Conservation (phyloP, 2,113 vertebrate genomes). For the Spea bombifrons region DNA sequence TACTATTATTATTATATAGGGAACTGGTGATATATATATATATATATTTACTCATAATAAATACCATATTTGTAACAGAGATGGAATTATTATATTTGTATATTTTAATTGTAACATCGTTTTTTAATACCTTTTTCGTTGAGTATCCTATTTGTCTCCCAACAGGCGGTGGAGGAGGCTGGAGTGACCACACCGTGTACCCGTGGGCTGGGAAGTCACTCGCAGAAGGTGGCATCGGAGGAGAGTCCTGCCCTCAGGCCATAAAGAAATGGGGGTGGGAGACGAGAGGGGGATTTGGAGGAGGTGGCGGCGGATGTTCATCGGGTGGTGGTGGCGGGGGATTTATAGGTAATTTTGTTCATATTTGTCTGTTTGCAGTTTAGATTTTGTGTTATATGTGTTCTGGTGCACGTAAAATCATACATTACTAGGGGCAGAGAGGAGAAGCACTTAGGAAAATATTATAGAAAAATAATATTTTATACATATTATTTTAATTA, state of each 20-base stretch:
- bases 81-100: too few relatives aligned
- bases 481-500: too few relatives aligned
- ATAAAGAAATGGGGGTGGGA: slow-evolving; percentile 89
- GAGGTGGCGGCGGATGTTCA: slow-evolving; percentile 91
- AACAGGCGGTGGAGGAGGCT: slow-evolving; percentile 95
- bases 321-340: slow-evolving; percentile 95
- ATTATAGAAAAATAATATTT: too few relatives aligned
- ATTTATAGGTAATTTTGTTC: slow-evolving; percentile 80
- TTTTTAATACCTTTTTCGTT: not conserved
- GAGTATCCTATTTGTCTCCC: slow-evolving; percentile 51
- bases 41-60: too few relatives aligned
- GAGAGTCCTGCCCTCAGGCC: slow-evolving; percentile 87
- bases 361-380: too few relatives aligned
- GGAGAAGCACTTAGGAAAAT: too few relatives aligned
- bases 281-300: slow-evolving; percentile 92
- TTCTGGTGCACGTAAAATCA: too few relatives aligned
- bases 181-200: slow-evolving; percentile 83
- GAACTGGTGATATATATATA: too few relatives aligned
- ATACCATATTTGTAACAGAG: too few relatives aligned
- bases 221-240: slow-evolving; percentile 87
- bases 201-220: slow-evolving; percentile 88
- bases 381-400: too few relatives aligned
- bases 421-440: too few relatives aligned
- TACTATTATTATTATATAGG: too few relatives aligned
- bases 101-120: not conserved